phyloP scores from a whole-genome alignment of 2,888 invertebrate genomes.

The Portevinia maculata region DNA sequence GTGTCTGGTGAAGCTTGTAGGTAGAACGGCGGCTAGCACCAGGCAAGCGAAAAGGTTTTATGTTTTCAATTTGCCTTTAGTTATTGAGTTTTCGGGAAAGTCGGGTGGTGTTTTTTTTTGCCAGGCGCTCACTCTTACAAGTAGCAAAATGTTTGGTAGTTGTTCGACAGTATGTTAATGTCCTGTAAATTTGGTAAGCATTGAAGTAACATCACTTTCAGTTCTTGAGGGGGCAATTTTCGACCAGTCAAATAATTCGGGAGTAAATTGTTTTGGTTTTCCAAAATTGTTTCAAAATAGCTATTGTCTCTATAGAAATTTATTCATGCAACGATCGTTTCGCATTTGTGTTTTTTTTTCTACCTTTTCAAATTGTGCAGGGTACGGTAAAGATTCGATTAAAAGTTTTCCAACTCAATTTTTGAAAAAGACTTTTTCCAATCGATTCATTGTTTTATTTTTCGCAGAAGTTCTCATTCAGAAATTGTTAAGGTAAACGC shows the following conservation, averaged over 20 bases:
- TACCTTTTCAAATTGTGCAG: conserved; percentile 17
- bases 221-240: conserved; percentile 19
- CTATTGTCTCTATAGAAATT: conserved; percentile 62
- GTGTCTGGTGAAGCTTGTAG: background rate
- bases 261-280: conserved; percentile 51
- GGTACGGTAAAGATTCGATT: conserved; percentile 50
- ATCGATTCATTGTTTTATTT: no score
- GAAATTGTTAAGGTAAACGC: no score
- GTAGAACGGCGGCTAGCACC: conserved; percentile 3
- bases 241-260: conserved; percentile 23
- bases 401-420: conserved; percentile 64
- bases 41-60: conserved; percentile 56
- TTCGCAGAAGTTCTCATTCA: no score
- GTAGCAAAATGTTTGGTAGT: conserved; percentile 29
- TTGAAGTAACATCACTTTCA: background rate
- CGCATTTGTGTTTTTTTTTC: background rate
- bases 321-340: background rate
- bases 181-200: conserved; percentile 33
- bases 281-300: conserved; percentile 49
- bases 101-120: background rate
- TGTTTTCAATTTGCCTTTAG: conserved; percentile 71
- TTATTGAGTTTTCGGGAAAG: conserved; percentile 51
- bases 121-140: background rate
- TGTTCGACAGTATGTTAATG: conserved; percentile 62
- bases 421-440: no score